Evolutionary conservation across 2,797 vertebrate genomes (phyloP), one percentile per base, ranked within the genome.

Genomic region (Pagetopsis macropterus): DNA sequence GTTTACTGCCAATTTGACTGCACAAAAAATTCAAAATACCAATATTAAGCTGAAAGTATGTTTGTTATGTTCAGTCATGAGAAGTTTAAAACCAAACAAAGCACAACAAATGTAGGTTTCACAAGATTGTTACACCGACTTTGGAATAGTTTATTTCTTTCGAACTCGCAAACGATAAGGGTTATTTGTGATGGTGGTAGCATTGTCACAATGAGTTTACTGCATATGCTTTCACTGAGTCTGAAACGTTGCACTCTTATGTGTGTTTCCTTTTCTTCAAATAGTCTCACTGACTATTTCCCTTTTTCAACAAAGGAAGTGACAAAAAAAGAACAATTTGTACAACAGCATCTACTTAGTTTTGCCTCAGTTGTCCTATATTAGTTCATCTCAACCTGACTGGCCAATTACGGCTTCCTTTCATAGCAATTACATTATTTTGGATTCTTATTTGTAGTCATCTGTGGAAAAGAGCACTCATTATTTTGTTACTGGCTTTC

Each of bases 401-500:
- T 49, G 75, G 66, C 51, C 79, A 90, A 84, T 91, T 87, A 84
- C 27, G 15, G 37, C 63, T 78, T 84, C 82, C 64, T 82, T 88
- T 79, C 79, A 76, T 57, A 60, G 78, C 65, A 87, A 90, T 86
- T 82, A 82, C 62, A 68, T 79, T 82, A 68, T 72, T 81, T 72
- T 6, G 14, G 52, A 40, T 60, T 66, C 76, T 69, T 65, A 72
- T 77, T 83, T 89, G 77, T 76, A 79, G 76, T 87, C 79, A 86
- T 85, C 78, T 74, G 72, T 67, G 78, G 78, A 82, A 87, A 86
- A 71, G 23, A 75, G 76, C 56, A 62, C 76, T 89, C 82, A 86
- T 90, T 91, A 84, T 86, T 90, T 84, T 77, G 52, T 87, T 83
- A 80, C 81, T 77, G 46, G 83, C 72, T 84, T 78, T 86, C 69